phyloP scores from a whole-genome alignment of 1,140 invertebrate genomes.

The Druon quercuslanigerum region DNA sequence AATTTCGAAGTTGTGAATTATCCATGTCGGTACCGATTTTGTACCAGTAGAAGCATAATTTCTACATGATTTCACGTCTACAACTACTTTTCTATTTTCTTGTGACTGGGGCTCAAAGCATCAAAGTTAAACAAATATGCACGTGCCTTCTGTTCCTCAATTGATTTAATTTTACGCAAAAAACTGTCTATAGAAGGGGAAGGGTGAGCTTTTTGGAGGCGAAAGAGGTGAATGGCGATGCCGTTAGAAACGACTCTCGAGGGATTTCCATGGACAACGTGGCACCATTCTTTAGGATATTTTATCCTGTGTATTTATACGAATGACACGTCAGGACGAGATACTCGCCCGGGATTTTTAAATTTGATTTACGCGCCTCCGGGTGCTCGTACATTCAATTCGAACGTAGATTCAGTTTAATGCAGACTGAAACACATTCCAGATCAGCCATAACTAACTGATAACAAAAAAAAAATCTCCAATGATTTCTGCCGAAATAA shows the following conservation, averaged over 20 bases:
- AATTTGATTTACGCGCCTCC: conserved; percentile 75
- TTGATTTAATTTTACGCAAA: conserved; percentile 60
- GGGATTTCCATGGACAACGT: conserved; percentile 56
- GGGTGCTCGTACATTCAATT: conserved; percentile 68
- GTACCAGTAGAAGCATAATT: too few species aligned
- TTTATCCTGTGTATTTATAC: conserved; percentile 66
- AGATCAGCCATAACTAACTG: conserved; percentile 15
- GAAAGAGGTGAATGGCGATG: conserved; percentile 59
- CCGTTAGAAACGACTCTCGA: conserved; percentile 66
- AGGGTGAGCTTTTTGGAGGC: conserved; percentile 24
- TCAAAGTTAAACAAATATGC: conserved; percentile 10
- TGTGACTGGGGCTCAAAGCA: not conserved
- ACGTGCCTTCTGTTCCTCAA: conserved; percentile 51
- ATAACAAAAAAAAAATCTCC: not conserved
- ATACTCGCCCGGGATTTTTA: conserved; percentile 69
- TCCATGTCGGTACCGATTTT: too few species aligned
- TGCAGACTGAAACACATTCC: conserved; percentile 5
- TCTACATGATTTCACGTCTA: too few species aligned
- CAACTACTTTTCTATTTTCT: conserved; percentile 11
- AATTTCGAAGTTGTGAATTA: too few species aligned
- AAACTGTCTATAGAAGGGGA: conserved; percentile 1
- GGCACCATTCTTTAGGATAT: conserved; percentile 66
- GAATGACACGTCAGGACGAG: conserved; percentile 55
- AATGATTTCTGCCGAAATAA: too few species aligned
- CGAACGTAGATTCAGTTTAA: conserved; percentile 16